Evolutionary conservation across 2,797 vertebrate genomes (phyloP), one percentile per base, ranked within the genome.

Genomic region (Anisognathus igniventris): DNA sequence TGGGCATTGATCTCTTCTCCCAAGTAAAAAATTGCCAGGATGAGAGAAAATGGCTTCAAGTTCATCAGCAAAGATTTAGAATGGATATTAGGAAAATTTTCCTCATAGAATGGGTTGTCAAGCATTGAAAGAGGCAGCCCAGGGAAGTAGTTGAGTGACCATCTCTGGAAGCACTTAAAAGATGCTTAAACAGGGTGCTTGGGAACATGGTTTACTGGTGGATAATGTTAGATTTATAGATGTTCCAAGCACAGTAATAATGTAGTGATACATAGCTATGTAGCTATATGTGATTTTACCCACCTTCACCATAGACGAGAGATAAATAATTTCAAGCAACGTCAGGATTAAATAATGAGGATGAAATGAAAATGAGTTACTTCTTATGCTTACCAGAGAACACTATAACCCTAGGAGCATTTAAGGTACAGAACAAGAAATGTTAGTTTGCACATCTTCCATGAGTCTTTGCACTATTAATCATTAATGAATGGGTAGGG

Each of bases 111-210:
- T 56, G 7, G 3, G 4, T 15, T 53, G 4, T 28, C 21, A 74
- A 44, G 9, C 12, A n/a, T 17, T 65, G 23, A 35, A 82, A 57
- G 7, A 66, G 18, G 13, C 8, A 75, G 13, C 5, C 11, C 35
- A 21, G 15, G 30, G 20, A 85, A 61, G 17, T 3, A 61, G 17
- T 3, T 33, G 37, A 27, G 19, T 10, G 16, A 28, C 16, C 10
- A 39, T 20, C 17, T 6, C 25, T 28, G 8, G 6, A 76, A 14
- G 18, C 33, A 58, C 25, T 64, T 74, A 21, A 44, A 78, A 60
- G 27, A 65, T 3, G 0, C 24, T 37, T 42, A 81, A 47, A 56
- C 0, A 1, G 50, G 21, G 12, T 2, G 1, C 17, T 60, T 56
- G 60, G 24, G 14, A 28, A 28, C 23, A 23, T 20, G 23, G 4